Evolutionary conservation across 2,113 vertebrate species (phyloP).

Genomic region (Regulus satrapa): DNA sequence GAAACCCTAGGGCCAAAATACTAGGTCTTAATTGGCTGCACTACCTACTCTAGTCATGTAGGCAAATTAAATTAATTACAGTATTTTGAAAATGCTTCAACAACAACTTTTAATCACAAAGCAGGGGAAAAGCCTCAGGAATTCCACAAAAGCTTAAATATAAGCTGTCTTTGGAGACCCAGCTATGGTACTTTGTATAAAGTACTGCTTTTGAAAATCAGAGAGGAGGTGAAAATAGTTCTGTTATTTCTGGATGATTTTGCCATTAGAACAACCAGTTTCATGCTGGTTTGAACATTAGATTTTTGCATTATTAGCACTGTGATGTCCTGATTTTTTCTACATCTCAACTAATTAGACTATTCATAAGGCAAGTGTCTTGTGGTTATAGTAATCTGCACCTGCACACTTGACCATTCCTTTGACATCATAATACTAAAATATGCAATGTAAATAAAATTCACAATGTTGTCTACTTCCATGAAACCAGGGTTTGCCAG

Average conservation of each 20-base stretch:
- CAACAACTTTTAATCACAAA: conserved; percentile 22
- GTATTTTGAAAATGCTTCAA: conserved; percentile 40
- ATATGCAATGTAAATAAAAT: not conserved
- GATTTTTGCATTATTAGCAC: not conserved
- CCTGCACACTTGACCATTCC: not conserved
- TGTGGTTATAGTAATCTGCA: conserved; percentile 15
- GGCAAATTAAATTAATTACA: conserved; percentile 62
- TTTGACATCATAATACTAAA: not conserved
- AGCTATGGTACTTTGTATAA: not conserved
- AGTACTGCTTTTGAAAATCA: not conserved
- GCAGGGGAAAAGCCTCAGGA: not conserved
- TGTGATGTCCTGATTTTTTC: conserved; percentile 13
- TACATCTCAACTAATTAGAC: not conserved
- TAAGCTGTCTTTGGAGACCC: not conserved
- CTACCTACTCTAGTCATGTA: conserved; percentile 1
- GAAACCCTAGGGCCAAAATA: conserved; percentile 9
- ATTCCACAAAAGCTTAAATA: not conserved
- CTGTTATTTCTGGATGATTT: not conserved
- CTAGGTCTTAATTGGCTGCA: conserved; percentile 13
- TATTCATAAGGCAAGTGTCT: not conserved
- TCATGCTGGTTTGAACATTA: not conserved
- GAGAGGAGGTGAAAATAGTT: not conserved
- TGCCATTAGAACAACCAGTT: not conserved
- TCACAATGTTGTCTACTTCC: not conserved
- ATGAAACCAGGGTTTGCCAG: not conserved